Percentiles rank a stretch among this genome's conserved stretches.
These are phyloP conservation scores for Lasioglossum marginatum DNA, from an alignment of 2,888 invertebrate genomes.

Conservation along the genomic window DNA sequence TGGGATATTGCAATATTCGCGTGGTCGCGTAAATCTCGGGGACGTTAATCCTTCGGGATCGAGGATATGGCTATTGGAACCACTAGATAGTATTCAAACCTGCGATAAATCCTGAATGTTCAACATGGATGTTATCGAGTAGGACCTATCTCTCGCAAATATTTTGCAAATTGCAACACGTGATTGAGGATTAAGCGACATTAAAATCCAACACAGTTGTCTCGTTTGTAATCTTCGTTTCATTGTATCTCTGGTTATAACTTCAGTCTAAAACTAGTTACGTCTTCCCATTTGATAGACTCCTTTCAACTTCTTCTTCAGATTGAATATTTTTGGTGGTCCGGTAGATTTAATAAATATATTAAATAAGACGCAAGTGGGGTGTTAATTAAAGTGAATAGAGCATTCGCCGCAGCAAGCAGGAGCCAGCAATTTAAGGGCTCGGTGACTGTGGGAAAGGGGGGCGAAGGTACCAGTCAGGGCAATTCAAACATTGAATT, in stretches of 20 bases:
- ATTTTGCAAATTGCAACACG: not conserved
- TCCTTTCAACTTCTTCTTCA: not conserved
- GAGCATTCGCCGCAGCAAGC: not conserved
- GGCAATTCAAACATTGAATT: not conserved
- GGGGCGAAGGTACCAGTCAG: not conserved
- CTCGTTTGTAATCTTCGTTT: not conserved
- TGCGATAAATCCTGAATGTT: not conserved
- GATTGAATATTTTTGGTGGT: not conserved
- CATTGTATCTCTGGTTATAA: too few relatives aligned
- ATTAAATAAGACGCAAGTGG: not conserved
- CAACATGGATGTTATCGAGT: not conserved
- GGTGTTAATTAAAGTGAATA: not conserved
- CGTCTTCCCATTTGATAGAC: not conserved
- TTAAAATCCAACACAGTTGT: not conserved
- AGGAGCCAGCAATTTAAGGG: not conserved
- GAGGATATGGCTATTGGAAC: not conserved
- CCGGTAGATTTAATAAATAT: not conserved
- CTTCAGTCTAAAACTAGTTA: not conserved
- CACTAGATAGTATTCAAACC: not conserved
- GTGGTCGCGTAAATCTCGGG: not conserved
- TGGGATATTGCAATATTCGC: not conserved
- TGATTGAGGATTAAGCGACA: not conserved
- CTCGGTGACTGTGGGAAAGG: not conserved
- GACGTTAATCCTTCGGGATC: not conserved
- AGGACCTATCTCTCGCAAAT: not conserved